phyloP scores from a whole-genome alignment of 2,113 vertebrate species.

The Butastur rufipennis region DNA sequence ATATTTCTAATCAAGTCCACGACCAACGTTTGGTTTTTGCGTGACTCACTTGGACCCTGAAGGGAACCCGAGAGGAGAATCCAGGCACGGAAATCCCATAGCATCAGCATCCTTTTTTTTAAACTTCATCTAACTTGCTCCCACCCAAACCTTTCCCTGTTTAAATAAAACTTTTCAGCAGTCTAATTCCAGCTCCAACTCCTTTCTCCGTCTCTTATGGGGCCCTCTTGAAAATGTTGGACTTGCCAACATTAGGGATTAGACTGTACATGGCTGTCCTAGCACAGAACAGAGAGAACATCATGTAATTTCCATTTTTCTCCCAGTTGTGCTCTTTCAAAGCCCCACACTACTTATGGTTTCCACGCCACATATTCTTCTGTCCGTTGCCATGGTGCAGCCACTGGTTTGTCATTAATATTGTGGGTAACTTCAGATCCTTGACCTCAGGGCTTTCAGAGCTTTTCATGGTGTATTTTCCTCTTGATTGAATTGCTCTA shows the following conservation, averaged over 20 bases:
- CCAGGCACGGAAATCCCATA: neutral
- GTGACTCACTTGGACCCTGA: neutral
- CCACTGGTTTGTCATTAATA: constrained; percentile 68
- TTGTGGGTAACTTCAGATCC: constrained; percentile 73
- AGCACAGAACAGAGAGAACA: constrained; percentile 62
- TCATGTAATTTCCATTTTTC: constrained; percentile 73
- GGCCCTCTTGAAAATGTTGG: constrained; percentile 2
- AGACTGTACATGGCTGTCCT: constrained; percentile 55
- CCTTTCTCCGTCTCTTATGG: neutral
- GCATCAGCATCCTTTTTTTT: neutral
- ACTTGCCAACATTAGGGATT: constrained; percentile 20
- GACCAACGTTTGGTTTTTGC: neutral
- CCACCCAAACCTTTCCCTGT: neutral
- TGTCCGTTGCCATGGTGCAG: constrained; percentile 61
- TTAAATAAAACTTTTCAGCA: neutral
- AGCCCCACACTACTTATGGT: constrained; percentile 52
- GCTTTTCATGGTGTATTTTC: constrained; percentile 71
- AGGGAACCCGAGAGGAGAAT: neutral
- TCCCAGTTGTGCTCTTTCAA: constrained; percentile 57
- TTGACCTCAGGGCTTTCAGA: constrained; percentile 68
- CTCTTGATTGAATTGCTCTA: constrained; percentile 70
- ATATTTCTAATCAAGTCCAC: neutral
- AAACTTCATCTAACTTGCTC: neutral
- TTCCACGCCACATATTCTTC: constrained; percentile 62
- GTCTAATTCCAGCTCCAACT: neutral